Percentiles rank a stretch among this genome's conserved stretches.
Conservation (phyloP, 1,140 invertebrate genomes). For the Drosophila tani region DNA sequence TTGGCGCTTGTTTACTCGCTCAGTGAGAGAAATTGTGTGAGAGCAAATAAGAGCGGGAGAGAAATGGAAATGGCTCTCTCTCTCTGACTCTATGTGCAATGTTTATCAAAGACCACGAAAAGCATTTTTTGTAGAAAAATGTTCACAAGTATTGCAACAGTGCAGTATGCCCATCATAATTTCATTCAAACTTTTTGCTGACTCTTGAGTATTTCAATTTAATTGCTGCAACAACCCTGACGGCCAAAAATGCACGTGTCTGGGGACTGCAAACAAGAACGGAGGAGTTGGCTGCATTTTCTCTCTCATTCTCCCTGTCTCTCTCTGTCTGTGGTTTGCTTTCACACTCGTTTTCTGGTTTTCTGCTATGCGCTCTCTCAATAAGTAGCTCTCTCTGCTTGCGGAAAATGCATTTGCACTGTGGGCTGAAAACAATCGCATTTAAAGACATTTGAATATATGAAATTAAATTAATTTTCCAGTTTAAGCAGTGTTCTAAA, state of each 20-base stretch:
- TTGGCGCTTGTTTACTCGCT: constrained; percentile 70
- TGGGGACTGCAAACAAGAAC: constrained; percentile 28
- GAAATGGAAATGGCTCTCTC: constrained; percentile 11
- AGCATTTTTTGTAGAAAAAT: constrained; percentile 26
- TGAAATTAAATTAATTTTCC: constrained; percentile 14
- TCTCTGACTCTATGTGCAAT: constrained; percentile 41
- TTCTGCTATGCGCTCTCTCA: background rate
- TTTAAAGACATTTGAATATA: constrained; percentile 17
- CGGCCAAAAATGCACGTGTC: constrained; percentile 66
- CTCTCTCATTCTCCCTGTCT: constrained; percentile 8
- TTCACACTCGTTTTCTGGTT: constrained; percentile 14
- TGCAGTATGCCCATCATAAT: constrained; percentile 20
- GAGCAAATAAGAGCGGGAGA: constrained; percentile 26
- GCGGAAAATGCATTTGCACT: constrained; percentile 60
- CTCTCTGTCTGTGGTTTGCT: constrained; percentile 31
- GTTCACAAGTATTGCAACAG: constrained; percentile 34
- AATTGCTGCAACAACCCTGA: constrained; percentile 30
- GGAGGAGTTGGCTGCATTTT: constrained; percentile 45
- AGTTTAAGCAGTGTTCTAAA: constrained; percentile 12
- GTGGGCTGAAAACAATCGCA: constrained; percentile 42
- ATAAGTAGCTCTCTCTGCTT: constrained; percentile 3
- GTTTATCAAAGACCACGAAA: constrained; percentile 49
- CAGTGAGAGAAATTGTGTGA: constrained; percentile 3
- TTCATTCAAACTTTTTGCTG: constrained; percentile 66
- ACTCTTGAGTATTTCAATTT: constrained; percentile 19